phyloP scores from a whole-genome alignment of 2,113 vertebrate species.

The Callorhinus ursinus region DNA sequence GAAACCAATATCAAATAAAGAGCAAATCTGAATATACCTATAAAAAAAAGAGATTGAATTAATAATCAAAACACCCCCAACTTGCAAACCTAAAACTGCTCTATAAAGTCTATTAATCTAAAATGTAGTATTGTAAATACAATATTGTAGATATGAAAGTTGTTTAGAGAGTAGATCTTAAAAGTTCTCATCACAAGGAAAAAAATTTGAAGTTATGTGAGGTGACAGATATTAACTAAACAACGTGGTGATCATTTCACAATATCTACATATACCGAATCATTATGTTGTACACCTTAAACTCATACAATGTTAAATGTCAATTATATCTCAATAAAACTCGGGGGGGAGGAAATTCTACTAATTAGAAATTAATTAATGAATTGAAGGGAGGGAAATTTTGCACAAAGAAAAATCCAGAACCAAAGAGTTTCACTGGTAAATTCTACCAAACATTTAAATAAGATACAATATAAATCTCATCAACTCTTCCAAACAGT shows the following conservation, averaged over 20 bases:
- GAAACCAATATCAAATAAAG: background rate
- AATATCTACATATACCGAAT: background rate
- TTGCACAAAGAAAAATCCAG: background rate
- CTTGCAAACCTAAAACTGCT: background rate
- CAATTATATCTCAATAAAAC: background rate
- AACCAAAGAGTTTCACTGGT: background rate
- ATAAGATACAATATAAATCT: background rate
- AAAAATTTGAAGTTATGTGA: background rate
- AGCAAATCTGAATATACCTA: background rate
- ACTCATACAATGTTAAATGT: background rate
- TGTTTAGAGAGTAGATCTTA: background rate
- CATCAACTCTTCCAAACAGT: background rate
- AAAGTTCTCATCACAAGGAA: background rate
- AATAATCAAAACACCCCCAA: background rate
- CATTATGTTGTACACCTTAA: background rate
- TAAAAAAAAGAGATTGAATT: background rate
- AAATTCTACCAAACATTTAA: background rate
- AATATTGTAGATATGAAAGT: background rate
- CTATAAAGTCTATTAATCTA: background rate
- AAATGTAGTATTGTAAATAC: background rate
- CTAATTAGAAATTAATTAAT: background rate
- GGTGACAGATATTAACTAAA: background rate
- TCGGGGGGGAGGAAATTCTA: too few relatives aligned
- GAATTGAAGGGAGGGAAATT: background rate
- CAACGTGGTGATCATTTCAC: background rate